Evolutionary conservation across 1,140 invertebrate species (phyloP).

Genomic region (Leptinotarsa texana): DNA sequence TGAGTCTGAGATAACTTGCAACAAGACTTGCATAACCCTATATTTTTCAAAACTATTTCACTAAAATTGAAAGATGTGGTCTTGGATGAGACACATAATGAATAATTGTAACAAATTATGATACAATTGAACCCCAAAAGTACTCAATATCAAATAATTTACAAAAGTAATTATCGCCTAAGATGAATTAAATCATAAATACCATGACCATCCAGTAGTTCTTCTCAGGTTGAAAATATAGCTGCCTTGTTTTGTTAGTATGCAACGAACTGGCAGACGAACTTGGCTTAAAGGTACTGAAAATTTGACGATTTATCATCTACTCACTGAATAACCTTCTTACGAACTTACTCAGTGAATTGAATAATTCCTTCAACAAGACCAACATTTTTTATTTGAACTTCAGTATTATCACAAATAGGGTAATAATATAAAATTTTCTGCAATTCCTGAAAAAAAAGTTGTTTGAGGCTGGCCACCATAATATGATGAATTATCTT

Average conservation of each 20-base stretch:
- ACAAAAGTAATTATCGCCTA: too few relatives aligned
- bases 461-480: not conserved
- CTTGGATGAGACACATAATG: too few relatives aligned
- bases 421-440: constrained; percentile 89
- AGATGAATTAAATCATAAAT: constrained; percentile 41
- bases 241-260: constrained; percentile 84
- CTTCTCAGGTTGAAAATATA: constrained; percentile 84
- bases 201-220: constrained; percentile 93
- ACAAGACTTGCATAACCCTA: too few relatives aligned
- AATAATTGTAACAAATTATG: too few relatives aligned
- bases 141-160: too few relatives aligned
- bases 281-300: constrained; percentile 82
- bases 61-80: too few relatives aligned
- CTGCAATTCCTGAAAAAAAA: constrained; percentile 77
- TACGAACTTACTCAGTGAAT: constrained; percentile 79
- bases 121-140: too few relatives aligned
- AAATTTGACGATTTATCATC: constrained; percentile 44
- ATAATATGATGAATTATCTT: too few relatives aligned
- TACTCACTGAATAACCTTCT: constrained; percentile 22
- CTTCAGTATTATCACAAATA: constrained; percentile 73
- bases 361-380: constrained; percentile 90
- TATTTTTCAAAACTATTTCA: too few relatives aligned
- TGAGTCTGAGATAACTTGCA: too few relatives aligned
- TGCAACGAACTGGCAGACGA: constrained; percentile 81
- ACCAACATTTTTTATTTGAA: constrained; percentile 87